Evolutionary conservation across 2,113 vertebrate genomes (phyloP), one percentile per base, ranked within the genome.

Genomic region (Crotophaga sulcirostris): DNA sequence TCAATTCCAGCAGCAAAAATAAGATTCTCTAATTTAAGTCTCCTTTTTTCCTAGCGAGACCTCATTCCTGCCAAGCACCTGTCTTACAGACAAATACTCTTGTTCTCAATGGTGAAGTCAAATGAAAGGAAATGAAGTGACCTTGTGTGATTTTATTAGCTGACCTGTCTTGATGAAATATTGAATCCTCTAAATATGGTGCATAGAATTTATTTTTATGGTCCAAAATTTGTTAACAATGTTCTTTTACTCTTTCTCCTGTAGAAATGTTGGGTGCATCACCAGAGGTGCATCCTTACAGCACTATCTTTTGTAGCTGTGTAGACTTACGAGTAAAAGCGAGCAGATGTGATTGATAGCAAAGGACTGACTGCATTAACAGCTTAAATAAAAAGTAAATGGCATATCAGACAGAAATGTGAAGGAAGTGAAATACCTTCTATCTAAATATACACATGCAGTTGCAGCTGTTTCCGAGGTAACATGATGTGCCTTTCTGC

Each of bases 361-460:
- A 68, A 89, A 92, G 52, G 33, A 86, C 83, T 90, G 69, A 68
- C 55, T 84, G 60, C 44, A 84, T 94, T 92, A 92, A 34, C 52
- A 82, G 49, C n/a, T 94, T 94, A 93, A 94, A 90, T 52, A 67
- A 76, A 92, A 96, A 93, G 64, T 75, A 96, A 96, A 94, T 79
- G 76, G 21, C 44, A 62, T 72, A 90, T 93, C 77, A 90, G 68
- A 56, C 52, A 94, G 88, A 90, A 94, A 92, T 82, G 60, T 90
- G 60, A 81, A 93, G 76, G 64, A 93, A 92, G 73, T 40, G 49
- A 94, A 95, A 94, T 78, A 93, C 90, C 69, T 94, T 89, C 90
- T 40, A 75, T 82, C 92, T 92, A 96, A 96, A 96, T 96, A 94
- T 94, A 95, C 52, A 92, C 79, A 84, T 74, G 82, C 82, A 67